Evolutionary conservation across 2,888 invertebrate species (phyloP).

Genomic region (Disparrhopalites patrizii): DNA sequence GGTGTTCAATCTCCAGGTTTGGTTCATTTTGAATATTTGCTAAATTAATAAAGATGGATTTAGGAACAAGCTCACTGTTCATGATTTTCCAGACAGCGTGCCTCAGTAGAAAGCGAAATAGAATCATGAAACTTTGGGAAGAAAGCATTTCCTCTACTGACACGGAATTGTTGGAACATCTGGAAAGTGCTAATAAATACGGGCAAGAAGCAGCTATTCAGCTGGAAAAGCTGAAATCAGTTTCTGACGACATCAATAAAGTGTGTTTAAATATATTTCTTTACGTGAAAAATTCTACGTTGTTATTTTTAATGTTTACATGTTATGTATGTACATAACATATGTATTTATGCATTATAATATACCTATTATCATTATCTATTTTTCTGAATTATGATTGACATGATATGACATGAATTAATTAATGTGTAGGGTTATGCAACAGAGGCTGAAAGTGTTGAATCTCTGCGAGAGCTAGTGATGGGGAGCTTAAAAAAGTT

Average conservation of each 20-base stretch:
- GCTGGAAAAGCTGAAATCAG: slow-evolving; percentile 14
- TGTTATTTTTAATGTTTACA: too few species aligned
- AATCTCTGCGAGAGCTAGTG: slow-evolving; percentile 30
- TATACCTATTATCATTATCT: background rate
- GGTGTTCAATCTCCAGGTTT: too few species aligned
- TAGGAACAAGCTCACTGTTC: too few species aligned
- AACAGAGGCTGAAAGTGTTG: slow-evolving; percentile 30
- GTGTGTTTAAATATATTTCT: too few species aligned
- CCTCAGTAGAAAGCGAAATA: slow-evolving; percentile 35
- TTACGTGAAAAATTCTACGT: too few species aligned
- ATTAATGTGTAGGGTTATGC: slow-evolving; percentile 7
- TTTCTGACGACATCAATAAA: slow-evolving; percentile 6
- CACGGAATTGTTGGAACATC: slow-evolving; percentile 29
- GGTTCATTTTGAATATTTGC: too few species aligned
- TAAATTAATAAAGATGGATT: too few species aligned
- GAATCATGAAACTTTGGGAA: slow-evolving; percentile 43
- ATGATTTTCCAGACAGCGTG: slow-evolving; percentile 38
- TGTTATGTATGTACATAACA: too few species aligned
- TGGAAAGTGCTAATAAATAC: slow-evolving; percentile 39
- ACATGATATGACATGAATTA: background rate
- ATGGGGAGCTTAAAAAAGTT: slow-evolving; percentile 37
- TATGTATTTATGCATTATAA: too few species aligned
- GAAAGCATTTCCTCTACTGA: slow-evolving; percentile 31
- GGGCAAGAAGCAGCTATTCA: slow-evolving; percentile 35
- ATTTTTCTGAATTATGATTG: background rate